Percentiles rank a stretch among this genome's conserved stretches.
Conservation (phyloP, 30 jellyfish, hydroid and myxozoan species). For the Pelagia noctiluca region DNA sequence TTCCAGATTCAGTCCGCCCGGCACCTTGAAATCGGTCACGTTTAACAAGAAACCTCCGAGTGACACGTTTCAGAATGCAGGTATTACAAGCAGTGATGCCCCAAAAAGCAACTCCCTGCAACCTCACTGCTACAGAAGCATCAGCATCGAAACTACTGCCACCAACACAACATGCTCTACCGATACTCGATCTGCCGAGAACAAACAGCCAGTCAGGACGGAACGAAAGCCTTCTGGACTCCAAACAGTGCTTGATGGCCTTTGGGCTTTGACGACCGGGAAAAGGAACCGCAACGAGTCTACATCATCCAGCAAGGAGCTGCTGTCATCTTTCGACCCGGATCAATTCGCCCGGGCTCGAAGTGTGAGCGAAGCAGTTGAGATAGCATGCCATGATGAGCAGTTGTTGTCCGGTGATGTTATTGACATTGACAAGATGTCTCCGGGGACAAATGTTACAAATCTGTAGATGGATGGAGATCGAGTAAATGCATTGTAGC, state of each 20-base stretch:
- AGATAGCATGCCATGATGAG: constrained; percentile 62
- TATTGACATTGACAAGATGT: constrained; percentile 48
- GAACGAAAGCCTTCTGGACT: constrained; percentile 49
- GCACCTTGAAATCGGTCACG: constrained; percentile 42
- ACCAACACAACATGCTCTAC: no score
- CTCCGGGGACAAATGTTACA: constrained; percentile 71
- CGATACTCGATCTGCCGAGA: constrained; percentile 27
- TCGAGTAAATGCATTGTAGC: neutral
- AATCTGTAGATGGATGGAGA: constrained; percentile 42
- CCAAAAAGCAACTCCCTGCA: no score
- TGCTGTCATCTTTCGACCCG: constrained; percentile 64
- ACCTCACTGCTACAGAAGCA: constrained; percentile 59
- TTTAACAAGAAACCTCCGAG: constrained; percentile 37
- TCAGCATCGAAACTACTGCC: constrained; percentile 25
- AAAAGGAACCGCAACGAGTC: constrained; percentile 71
- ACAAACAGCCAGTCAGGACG: constrained; percentile 16
- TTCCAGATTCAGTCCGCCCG: constrained; percentile 63
- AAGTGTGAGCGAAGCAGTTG: constrained; percentile 83
- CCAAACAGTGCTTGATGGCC: constrained; percentile 38
- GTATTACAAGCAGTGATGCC: no score
- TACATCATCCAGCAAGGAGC: constrained; percentile 70
- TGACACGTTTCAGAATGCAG: constrained; percentile 28
- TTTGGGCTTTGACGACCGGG: constrained; percentile 67
- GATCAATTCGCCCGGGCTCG: constrained; percentile 62
- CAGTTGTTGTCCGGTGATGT: constrained; percentile 28